A percentile compares a stretch with the other conserved stretches of the same genome.
phyloP scores from a whole-genome alignment of 2,113 vertebrate species.

The Cyprinus carpio region DNA sequence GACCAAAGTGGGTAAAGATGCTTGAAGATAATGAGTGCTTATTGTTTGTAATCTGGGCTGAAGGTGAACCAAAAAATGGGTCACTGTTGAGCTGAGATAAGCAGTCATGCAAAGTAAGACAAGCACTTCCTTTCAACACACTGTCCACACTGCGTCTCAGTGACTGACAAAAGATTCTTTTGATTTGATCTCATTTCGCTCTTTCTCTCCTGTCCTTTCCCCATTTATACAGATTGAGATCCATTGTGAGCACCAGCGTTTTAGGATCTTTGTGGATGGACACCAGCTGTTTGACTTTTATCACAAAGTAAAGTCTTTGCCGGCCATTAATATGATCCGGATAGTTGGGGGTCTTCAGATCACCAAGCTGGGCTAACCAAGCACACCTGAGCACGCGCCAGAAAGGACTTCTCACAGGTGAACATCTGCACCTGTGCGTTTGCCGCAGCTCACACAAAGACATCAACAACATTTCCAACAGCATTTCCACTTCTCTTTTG shows the following conservation, averaged over 20 bases:
- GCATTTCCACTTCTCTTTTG: constrained; percentile 29
- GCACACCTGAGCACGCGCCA: constrained; percentile 58
- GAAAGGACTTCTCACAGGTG: constrained; percentile 57
- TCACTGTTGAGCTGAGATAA: constrained; percentile 55
- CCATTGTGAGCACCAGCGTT: constrained; percentile 96
- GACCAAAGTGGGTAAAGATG: constrained; percentile 25
- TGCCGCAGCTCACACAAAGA: constrained; percentile 46
- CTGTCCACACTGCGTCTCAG: constrained; percentile 31
- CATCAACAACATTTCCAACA: constrained; percentile 26
- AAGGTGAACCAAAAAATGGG: constrained; percentile 43
- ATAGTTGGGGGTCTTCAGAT: constrained; percentile 96
- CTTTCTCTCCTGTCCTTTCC: background rate
- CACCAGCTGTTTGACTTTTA: constrained; percentile 99
- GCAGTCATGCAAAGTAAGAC: constrained; percentile 53
- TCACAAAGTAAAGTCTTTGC: constrained; percentile 92
- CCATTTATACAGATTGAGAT: constrained; percentile 86
- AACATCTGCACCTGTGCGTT: constrained; percentile 36
- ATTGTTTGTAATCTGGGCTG: constrained; percentile 37
- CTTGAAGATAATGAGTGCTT: constrained; percentile 35
- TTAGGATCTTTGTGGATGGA: constrained; percentile 98
- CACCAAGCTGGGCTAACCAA: constrained; percentile 92
- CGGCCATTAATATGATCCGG: constrained; percentile 92
- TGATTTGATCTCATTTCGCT: constrained; percentile 1
- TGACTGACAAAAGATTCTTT: constrained; percentile 39
- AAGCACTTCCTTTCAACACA: constrained; percentile 38